Conservation (phyloP, 2,888 invertebrate species). For the Lithodes maja region DNA sequence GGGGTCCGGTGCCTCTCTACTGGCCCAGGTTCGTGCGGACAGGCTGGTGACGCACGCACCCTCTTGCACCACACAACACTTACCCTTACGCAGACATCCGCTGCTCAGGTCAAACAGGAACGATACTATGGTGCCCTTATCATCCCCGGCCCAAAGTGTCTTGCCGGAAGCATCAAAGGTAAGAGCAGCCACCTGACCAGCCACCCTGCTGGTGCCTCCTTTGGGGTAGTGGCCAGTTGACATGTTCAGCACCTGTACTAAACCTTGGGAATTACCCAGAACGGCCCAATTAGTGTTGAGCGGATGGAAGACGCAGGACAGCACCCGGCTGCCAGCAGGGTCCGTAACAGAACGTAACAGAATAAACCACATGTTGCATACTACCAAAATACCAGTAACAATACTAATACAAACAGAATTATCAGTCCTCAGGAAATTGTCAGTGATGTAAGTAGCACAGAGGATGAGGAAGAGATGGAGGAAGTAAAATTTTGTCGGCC, state of each 20-base stretch:
- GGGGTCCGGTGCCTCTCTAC: conserved; percentile 83
- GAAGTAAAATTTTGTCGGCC: no score
- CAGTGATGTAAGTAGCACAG: no score
- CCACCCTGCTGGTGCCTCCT: conserved; percentile 68
- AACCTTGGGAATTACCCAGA: conserved; percentile 83
- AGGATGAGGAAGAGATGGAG: no score
- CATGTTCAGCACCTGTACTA: conserved; percentile 86
- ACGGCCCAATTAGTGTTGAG: conserved; percentile 90
- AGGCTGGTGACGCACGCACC: conserved; percentile 83
- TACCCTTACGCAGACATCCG: conserved; percentile 82
- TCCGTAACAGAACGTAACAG: conserved; percentile 82
- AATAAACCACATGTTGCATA: no score
- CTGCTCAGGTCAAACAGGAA: conserved; percentile 82
- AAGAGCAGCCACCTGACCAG: conserved; percentile 80
- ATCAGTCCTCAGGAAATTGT: no score
- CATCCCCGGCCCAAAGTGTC: conserved; percentile 89
- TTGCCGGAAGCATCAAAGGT: conserved; percentile 86
- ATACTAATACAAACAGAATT: no score
- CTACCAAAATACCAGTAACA: no score
- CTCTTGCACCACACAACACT: conserved; percentile 79
- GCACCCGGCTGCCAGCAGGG: conserved; percentile 77
- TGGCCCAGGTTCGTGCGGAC: conserved; percentile 88
- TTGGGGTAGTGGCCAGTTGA: conserved; percentile 87
- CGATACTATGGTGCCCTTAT: conserved; percentile 83
- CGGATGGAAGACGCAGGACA: conserved; percentile 87